Base-by-base conservation (phyloP, 2,113 vertebrate species). In the Martes martes region DNA sequence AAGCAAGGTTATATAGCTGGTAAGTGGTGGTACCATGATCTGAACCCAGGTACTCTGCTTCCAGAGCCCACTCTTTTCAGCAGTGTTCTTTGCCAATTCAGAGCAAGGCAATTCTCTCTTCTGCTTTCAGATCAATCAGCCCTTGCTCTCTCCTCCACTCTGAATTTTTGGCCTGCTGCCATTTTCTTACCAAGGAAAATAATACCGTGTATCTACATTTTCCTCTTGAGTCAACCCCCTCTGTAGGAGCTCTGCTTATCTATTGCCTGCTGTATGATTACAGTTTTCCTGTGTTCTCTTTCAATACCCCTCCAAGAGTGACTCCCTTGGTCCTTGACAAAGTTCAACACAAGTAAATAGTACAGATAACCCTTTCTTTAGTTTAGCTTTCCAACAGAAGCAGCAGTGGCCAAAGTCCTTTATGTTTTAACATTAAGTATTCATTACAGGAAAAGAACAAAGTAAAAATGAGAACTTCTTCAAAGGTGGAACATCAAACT, bases 161-260 rank as follows among this genome's bases (percentile, higher is more conserved):
- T 26, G 26, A 19, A 76, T 86, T 89, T 81, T 63, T 80, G 84
- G 52, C 50, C 47, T 79, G 47, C 94, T 67, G 26, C 65, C 78
- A 36, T 78, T 83, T 91, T 89, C 89, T 76, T 45, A 82, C 55
- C 45, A 69, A 97, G 69, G 71, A 57, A 96, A 94, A 63, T 55
- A 71, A 63, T 36, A 71, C 19, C 55, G 3, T 45, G 2, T 11
- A 33, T 74, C 42, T 90, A 47, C n/a, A 18, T 61, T 31, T 42
- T 63, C 57, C 57, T 80, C 65, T 50, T 9, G 47, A 33, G 16
- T 23, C 39, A 26, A 24, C 7, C 59, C 7, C 9, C 57, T 91
- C 10, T 1, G 36, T 33, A 24, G 57, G n/a, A 73, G 11, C 33
- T 45, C 39, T n/a, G 2, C 26, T 84, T 55, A 36, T 36, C 23